phyloP scores from a whole-genome alignment of 2,797 vertebrate genomes.

The Benthosema pterotum region DNA sequence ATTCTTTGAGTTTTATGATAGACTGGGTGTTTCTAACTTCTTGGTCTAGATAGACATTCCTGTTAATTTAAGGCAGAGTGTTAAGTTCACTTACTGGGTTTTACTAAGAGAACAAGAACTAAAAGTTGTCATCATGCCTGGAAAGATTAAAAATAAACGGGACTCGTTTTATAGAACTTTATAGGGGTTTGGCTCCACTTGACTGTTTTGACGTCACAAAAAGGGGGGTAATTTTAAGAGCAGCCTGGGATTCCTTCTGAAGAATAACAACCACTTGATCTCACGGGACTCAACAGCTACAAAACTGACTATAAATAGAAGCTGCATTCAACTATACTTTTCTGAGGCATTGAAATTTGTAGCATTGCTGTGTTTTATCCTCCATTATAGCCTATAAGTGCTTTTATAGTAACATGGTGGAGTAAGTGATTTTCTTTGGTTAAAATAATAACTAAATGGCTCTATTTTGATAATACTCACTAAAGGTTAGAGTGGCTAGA shows the following conservation, averaged over 20 bases:
- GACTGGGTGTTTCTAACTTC: constrained; percentile 16
- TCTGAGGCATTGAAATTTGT: constrained; percentile 18
- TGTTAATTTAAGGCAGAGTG: too few relatives aligned
- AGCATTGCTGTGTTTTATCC: constrained; percentile 15
- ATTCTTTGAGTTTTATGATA: constrained; percentile 9
- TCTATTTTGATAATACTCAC: too few relatives aligned
- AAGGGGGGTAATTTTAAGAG: constrained; percentile 46
- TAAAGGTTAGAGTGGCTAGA: too few relatives aligned
- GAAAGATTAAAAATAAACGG: constrained; percentile 44
- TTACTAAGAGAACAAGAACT: constrained; percentile 15
- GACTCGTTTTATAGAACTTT: constrained; percentile 31
- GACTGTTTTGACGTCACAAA: constrained; percentile 46
- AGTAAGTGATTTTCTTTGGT: background rate
- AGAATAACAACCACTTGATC: constrained; percentile 67
- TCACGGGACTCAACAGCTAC: constrained; percentile 27
- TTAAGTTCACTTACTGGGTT: too few relatives aligned
- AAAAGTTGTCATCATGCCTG: constrained; percentile 27
- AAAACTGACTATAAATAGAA: constrained; percentile 59
- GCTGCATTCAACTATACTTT: constrained; percentile 22
- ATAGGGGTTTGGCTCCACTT: constrained; percentile 36
- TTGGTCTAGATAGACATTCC: too few relatives aligned
- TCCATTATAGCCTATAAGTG: constrained; percentile 10
- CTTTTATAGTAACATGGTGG: constrained; percentile 4
- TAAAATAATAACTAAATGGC: too few relatives aligned
- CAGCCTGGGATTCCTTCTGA: constrained; percentile 70